Conservation (phyloP, 2,113 vertebrate species). For the Microcebus jonahi region DNA sequence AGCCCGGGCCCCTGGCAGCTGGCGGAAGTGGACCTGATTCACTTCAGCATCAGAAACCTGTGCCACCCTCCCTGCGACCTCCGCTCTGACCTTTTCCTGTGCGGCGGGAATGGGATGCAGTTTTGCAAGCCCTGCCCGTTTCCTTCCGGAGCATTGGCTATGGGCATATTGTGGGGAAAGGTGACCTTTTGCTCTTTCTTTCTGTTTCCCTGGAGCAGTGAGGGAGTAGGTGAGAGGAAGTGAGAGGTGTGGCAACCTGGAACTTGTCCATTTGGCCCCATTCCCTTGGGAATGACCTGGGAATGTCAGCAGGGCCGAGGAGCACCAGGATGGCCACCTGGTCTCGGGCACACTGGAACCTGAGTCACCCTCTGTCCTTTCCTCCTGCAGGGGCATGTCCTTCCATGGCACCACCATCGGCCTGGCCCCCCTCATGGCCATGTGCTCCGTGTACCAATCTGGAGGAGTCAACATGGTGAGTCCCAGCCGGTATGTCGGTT, state of each 20-base stretch:
- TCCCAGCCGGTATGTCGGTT: neutral
- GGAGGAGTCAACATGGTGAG: conserved; percentile 98
- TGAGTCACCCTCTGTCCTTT: conserved; percentile 44
- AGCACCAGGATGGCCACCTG: neutral
- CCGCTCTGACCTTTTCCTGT: conserved; percentile 53
- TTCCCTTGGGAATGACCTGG: conserved; percentile 8
- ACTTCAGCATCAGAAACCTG: neutral
- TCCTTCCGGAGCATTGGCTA: conserved; percentile 37
- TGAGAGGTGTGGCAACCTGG: conserved; percentile 35
- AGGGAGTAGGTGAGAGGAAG: conserved; percentile 49
- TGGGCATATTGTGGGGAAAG: neutral
- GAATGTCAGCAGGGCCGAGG: neutral
- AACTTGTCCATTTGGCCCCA: neutral
- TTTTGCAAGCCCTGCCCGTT: conserved; percentile 47
- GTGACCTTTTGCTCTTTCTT: neutral
- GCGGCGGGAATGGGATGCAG: conserved; percentile 42
- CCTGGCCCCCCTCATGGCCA: conserved; percentile 95
- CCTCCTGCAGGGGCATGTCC: conserved; percentile 88
- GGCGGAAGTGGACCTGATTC: conserved; percentile 64
- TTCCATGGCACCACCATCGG: conserved; percentile 97
- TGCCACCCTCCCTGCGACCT: neutral
- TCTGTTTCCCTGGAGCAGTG: neutral
- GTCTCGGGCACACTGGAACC: neutral
- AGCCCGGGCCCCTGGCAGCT: neutral
- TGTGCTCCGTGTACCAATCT: conserved; percentile 98